These are phyloP conservation scores for Fratercula arctica DNA, from an alignment of 2,797 vertebrate species.

Conservation along the genomic window DNA sequence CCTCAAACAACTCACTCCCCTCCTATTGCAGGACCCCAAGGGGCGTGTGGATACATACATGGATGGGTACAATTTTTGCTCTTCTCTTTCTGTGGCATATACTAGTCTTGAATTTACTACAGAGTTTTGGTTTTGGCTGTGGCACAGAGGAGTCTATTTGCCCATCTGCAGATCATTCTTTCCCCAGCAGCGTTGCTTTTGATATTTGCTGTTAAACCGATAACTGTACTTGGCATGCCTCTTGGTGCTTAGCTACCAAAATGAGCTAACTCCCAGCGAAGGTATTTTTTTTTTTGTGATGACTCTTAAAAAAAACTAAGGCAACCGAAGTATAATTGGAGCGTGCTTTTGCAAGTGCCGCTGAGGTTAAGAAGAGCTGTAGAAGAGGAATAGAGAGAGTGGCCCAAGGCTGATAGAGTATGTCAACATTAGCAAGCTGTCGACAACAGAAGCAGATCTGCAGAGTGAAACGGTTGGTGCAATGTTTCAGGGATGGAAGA, in stretches of 20 bases:
- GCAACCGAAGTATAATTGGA: background rate
- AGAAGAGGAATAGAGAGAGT: conserved; percentile 20
- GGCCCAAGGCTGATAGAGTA: conserved; percentile 63
- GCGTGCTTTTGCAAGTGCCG: background rate
- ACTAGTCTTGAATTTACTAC: background rate
- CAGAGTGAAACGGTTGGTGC: background rate
- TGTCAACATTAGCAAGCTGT: conserved; percentile 70
- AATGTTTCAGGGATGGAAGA: background rate
- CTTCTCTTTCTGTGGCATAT: background rate
- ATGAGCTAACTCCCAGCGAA: background rate
- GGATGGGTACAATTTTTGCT: background rate
- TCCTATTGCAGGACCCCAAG: background rate
- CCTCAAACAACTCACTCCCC: background rate
- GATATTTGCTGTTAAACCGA: background rate
- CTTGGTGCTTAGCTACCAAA: background rate
- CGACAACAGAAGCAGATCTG: conserved; percentile 15
- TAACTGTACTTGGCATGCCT: background rate
- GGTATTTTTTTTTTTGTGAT: background rate
- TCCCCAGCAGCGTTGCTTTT: background rate
- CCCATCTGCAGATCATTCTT: conserved; percentile 35
- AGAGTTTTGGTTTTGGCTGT: conserved; percentile 12
- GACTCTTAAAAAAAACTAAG: conserved; percentile 22
- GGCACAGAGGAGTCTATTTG: conserved; percentile 22
- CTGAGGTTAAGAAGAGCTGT: conserved; percentile 39
- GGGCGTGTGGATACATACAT: accelerated